phyloP scores from a whole-genome alignment of 1,140 invertebrate genomes.

The Akabosia matsudoensis region DNA sequence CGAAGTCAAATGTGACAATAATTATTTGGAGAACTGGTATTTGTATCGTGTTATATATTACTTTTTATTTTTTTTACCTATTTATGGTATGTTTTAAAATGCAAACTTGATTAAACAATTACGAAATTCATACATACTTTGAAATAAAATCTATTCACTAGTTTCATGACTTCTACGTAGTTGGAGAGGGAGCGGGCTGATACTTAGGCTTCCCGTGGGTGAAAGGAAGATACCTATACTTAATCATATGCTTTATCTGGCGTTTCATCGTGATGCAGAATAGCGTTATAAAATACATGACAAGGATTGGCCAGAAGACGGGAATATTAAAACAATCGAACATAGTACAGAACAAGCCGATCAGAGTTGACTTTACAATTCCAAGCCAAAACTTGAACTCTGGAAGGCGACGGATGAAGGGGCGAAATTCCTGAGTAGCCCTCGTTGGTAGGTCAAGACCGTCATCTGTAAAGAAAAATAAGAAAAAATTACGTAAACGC shows the following conservation, averaged over 20 bases:
- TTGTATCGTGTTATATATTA: neutral
- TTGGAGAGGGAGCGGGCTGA: constrained; percentile 53
- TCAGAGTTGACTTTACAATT: constrained; percentile 88
- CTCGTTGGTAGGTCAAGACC: constrained; percentile 90
- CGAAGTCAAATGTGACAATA: too few species aligned
- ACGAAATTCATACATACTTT: neutral
- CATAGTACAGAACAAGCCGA: constrained; percentile 89
- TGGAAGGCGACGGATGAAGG: constrained; percentile 94
- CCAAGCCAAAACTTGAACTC: constrained; percentile 99
- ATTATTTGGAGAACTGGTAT: too few species aligned
- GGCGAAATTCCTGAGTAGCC: constrained; percentile 94
- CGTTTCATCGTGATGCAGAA: constrained; percentile 99
- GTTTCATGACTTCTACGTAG: constrained; percentile 24
- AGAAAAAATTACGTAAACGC: neutral
- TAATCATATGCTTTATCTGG: constrained; percentile 99
- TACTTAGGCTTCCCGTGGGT: constrained; percentile 95
- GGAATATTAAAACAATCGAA: constrained; percentile 98
- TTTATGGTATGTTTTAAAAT: neutral
- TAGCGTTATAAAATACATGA: constrained; percentile 98
- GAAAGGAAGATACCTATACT: constrained; percentile 97
- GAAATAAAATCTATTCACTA: neutral
- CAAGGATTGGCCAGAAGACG: constrained; percentile 99
- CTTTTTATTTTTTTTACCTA: neutral
- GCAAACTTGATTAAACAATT: neutral
- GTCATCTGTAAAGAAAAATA: constrained; percentile 62